Percentiles rank a stretch among this genome's conserved stretches.
These are phyloP conservation scores for Lepilemur septentrionalis DNA, from an alignment of 2,797 vertebrate genomes.

Conservation along the genomic window DNA sequence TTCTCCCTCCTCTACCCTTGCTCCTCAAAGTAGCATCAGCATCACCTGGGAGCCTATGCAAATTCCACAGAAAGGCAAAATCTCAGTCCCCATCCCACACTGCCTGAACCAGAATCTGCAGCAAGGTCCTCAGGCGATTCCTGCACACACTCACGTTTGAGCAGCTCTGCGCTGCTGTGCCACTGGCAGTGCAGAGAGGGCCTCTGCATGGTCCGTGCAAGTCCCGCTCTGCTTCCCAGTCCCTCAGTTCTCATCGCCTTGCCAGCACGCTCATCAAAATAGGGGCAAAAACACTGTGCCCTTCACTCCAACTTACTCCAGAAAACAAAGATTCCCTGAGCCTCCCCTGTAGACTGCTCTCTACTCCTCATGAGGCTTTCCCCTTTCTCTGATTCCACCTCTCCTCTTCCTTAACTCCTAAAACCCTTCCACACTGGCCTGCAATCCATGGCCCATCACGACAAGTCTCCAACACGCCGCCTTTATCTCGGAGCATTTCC, in stretches of 20 bases:
- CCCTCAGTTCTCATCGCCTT: neutral
- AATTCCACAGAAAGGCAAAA: neutral
- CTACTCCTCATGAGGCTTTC: neutral
- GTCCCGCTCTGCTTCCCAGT: fast-evolving
- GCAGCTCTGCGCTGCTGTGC: neutral
- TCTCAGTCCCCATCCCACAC: neutral
- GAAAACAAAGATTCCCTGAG: neutral
- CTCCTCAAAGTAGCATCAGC: neutral
- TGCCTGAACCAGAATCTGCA: neutral
- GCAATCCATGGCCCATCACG: neutral
- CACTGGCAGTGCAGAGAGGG: neutral
- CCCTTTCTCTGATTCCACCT: neutral
- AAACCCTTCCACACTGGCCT: neutral
- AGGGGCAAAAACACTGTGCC: neutral
- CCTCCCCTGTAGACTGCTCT: neutral
- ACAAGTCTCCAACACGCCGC: neutral
- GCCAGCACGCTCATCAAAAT: neutral
- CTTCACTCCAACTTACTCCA: neutral
- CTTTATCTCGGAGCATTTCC: neutral
- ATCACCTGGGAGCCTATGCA: neutral
- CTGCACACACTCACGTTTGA: neutral
- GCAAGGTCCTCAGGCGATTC: neutral
- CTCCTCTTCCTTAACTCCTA: neutral
- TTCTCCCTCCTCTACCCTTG: neutral
- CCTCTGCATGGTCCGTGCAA: neutral